Base-by-base conservation (phyloP, 2,113 vertebrate species). In the Tenrec ecaudatus region DNA sequence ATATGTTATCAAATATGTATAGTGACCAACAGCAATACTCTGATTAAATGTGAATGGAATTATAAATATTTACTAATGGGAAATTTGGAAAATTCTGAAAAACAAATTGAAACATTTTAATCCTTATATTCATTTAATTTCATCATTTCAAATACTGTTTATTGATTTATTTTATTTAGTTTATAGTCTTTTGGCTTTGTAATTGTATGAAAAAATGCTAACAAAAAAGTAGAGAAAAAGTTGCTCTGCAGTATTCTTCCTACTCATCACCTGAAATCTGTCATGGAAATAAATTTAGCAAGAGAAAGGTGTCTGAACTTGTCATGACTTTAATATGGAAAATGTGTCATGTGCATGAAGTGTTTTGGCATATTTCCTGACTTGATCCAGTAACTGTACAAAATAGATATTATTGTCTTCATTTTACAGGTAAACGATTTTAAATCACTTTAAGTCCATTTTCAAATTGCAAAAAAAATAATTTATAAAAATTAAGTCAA, bases 151-250 rank as follows among this genome's bases (percentile, higher is more conserved):
- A 80, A 47, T 77, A 71, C 19, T 77, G 64, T 62, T 64, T 25
- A 12, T 82, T 91, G n/a, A 82, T 77, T 90, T 77, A n/a, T 85
- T 94, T 93, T 90, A 10, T 62, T 88, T 68, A 57, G 22, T 62
- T 20, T 23, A 62, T 62, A 62, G 7, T 53, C 73, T 33, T 57
- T 11, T 81, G 29, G 20, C 0, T 38, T 84, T 76, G 43, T 0
- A 47, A 93, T 84, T 93, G 2, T 53, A 80, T 25, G 86, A 53
- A 31, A 79, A 20, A 73, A 4, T 88, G 8, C n/a, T n/a, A 80
- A 60, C 79, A 31, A 84, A 47, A 83, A 69, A 38, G 20, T 29
- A 19, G 2, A n/a, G 5, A 33, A 2, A 29, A 89, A 87, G 36
- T 4, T 76, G 33, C 16, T 40, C 84, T 22, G 6, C 7, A 66